These are phyloP conservation scores for Copsychus sechellarum DNA, from an alignment of 2,113 vertebrate genomes.

Conservation along the genomic window DNA sequence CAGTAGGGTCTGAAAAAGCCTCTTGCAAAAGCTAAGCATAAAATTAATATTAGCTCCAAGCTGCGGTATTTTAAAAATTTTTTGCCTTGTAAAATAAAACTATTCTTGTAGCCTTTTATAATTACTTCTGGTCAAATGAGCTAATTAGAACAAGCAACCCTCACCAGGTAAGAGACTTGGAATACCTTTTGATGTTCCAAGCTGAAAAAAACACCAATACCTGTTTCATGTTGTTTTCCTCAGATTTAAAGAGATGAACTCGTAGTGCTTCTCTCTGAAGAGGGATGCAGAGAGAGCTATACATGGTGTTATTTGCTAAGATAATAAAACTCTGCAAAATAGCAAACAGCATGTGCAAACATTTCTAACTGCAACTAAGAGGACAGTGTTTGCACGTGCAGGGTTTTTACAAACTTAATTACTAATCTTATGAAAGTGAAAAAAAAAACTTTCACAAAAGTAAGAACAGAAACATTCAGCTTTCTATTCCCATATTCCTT, in stretches of 20 bases:
- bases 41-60: neutral
- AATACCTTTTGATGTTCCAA: neutral
- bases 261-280: neutral
- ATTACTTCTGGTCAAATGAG: neutral
- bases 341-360: fast-evolving
- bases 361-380: neutral
- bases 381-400: fast-evolving
- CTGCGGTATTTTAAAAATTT: neutral
- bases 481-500: fast-evolving
- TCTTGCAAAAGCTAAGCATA: too few species aligned
- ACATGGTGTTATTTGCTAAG: fast-evolving
- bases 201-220: neutral
- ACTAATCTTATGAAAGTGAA: fast-evolving
- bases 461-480: fast-evolving
- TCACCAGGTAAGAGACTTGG: fast-evolving
- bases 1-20: neutral
- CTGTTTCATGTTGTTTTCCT: fast-evolving
- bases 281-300: fast-evolving
- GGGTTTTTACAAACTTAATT: neutral
- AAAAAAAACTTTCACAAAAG: fast-evolving
- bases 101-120: fast-evolving
- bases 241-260: neutral
- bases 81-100: neutral
- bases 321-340: neutral
- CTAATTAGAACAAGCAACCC: neutral